phyloP scores from a whole-genome alignment of 2,888 invertebrate genomes.

The Melieria omissa region DNA sequence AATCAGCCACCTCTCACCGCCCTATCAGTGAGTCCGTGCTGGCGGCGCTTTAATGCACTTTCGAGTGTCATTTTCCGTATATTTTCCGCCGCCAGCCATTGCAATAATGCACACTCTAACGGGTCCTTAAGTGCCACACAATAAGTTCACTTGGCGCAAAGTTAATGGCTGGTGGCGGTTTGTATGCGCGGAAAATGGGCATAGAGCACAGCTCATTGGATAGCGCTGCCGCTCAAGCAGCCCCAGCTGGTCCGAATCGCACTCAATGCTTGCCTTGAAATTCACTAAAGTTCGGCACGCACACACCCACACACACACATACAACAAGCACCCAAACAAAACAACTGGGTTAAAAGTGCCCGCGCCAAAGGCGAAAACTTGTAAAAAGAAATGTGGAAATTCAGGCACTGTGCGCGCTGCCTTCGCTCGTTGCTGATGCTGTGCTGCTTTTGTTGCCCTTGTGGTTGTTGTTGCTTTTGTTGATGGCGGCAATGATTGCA shows the following conservation, averaged over 20 bases:
- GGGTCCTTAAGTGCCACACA: constrained; percentile 34
- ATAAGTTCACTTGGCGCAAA: constrained; percentile 45
- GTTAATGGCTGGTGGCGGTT: constrained; percentile 44
- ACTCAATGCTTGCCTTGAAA: constrained; percentile 15
- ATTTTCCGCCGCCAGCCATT: neutral
- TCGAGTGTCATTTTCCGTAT: neutral
- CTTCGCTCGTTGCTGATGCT: neutral
- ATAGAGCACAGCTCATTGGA: neutral
- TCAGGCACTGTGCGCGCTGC: neutral
- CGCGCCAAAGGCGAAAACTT: too few relatives aligned
- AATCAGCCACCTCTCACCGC: too few relatives aligned
- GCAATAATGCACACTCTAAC: constrained; percentile 21
- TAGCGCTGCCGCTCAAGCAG: constrained; percentile 1
- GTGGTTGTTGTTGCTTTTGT: constrained; percentile 1
- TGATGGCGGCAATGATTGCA: too few relatives aligned
- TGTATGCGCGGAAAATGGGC: neutral
- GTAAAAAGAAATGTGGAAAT: too few relatives aligned
- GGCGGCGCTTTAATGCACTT: constrained; percentile 15
- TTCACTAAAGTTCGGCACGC: neutral
- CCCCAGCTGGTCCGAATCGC: neutral
- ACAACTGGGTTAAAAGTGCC: too few relatives aligned
- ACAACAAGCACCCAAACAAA: neutral
- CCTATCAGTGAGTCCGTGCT: neutral
- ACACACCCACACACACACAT: neutral
- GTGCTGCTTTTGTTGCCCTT: neutral